These are phyloP conservation scores for Sylvietta virens DNA, from an alignment of 2,113 vertebrate species.

Conservation along the genomic window DNA sequence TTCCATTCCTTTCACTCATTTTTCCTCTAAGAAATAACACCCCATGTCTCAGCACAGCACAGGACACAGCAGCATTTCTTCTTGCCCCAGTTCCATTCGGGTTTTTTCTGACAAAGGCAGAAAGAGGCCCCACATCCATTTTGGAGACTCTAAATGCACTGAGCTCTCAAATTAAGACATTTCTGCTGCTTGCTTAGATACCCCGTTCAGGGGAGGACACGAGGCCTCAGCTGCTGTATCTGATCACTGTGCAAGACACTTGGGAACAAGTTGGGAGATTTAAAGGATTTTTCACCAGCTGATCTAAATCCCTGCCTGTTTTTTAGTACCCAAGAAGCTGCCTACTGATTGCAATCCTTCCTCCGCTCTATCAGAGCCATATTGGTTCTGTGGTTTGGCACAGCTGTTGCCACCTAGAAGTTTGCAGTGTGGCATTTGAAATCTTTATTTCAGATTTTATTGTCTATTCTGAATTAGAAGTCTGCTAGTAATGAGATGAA, in stretches of 20 bases:
- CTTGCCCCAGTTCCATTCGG: not conserved
- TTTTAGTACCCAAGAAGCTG: not conserved
- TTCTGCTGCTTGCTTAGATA: not conserved
- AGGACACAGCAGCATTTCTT: not conserved
- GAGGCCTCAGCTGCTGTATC: not conserved
- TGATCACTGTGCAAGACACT: not conserved
- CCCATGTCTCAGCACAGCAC: not conserved
- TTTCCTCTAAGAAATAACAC: not conserved
- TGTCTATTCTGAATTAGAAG: not conserved
- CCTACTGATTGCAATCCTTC: not conserved
- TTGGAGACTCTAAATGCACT: not conserved
- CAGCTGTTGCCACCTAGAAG: not conserved
- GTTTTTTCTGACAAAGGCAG: not conserved
- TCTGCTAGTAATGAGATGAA: not conserved
- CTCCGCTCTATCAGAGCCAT: not conserved
- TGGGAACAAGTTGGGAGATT: not conserved
- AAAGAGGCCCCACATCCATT: not conserved
- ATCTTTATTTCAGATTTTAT: not conserved
- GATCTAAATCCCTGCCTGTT: not conserved
- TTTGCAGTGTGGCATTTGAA: not conserved
- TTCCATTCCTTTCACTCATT: conserved; percentile 1
- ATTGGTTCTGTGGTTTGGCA: not conserved
- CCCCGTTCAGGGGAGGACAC: not conserved
- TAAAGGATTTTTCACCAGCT: not conserved
- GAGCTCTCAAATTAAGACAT: not conserved